phyloP scores from a whole-genome alignment of 2,113 vertebrate genomes.

The Aleadryas rufinucha region DNA sequence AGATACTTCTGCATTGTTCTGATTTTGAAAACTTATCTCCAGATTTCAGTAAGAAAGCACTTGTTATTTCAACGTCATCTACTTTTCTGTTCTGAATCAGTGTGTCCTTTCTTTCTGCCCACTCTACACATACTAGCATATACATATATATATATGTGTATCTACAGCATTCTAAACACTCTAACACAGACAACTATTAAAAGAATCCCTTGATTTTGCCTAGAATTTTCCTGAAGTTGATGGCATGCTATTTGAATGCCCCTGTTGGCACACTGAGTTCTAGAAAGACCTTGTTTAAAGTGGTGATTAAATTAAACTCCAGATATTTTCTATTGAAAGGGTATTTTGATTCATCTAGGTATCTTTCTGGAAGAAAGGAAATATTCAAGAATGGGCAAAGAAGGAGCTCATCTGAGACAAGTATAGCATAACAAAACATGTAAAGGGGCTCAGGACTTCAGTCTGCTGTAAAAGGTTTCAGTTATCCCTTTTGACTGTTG shows the following conservation, averaged over 20 bases:
- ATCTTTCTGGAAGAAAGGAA: background rate
- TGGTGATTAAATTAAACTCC: background rate
- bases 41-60: background rate
- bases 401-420: background rate
- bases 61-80: background rate
- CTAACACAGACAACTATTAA: background rate
- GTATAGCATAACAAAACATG: background rate
- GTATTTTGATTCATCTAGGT: background rate
- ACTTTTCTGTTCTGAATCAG: background rate
- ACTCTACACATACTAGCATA: background rate
- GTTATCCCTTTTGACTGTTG: background rate
- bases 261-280: background rate
- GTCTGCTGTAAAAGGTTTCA: background rate
- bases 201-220: background rate
- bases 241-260: background rate
- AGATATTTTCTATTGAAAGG: background rate
- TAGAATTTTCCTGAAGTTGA: background rate
- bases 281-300: background rate
- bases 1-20: background rate
- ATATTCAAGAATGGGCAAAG: background rate
- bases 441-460: background rate
- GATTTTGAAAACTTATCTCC: background rate
- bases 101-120: background rate
- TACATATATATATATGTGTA: background rate
- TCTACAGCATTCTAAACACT: background rate